Base-by-base conservation (phyloP, 2,888 invertebrate species). In the Actias luna region DNA sequence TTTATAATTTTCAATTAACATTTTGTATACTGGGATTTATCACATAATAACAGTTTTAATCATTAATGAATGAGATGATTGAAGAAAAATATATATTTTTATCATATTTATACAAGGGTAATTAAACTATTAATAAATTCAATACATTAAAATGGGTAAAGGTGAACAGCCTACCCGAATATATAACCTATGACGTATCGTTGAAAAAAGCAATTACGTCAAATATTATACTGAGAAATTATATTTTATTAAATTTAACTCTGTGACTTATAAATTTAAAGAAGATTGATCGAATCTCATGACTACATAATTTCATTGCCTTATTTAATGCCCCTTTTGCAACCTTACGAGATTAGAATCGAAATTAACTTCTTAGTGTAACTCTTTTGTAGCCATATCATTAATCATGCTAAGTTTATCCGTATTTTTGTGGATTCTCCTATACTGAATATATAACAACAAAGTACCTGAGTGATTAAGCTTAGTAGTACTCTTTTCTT, bases 271-370 rank as follows among this genome's bases (percentile, higher is more conserved):
- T 33, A 22, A 50, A 22, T n/a, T 55, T 18, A 29, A 73, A 67
- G 69, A 75, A 76, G 75, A 77, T 79, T 77, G 73, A 79, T 76
- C 67, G 64, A 65, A 52, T 31, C 27, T 60, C 61, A 68, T 67
- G 63, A 69, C 69, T 71, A 75, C 70, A 73, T 73, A 71, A 69
- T 69, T 73, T 69, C 64, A 29, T 67, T 72, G 62, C 67, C 69
- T 67, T 68, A 59, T 65, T 68, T 67, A 65, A 68, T 62, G 65
- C 65, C 63, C 65, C 62, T 16, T 55, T 14, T 55, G 55, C 29
- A 29, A 29, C 55, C n/a, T 7, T 64, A 62, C 64, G 64, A 68
- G 64, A 69, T 67, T 67, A 62, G 66, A 64, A 60, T 62, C 46
- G 33, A 65, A 64, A 55, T 55, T 55, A 55, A 55, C 55, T 55